Evolutionary conservation across 53 echinoderm and acorn worm genomes (phyloP), one percentile per base, ranked within the genome.

Genomic region (Echinarachnius parma): DNA sequence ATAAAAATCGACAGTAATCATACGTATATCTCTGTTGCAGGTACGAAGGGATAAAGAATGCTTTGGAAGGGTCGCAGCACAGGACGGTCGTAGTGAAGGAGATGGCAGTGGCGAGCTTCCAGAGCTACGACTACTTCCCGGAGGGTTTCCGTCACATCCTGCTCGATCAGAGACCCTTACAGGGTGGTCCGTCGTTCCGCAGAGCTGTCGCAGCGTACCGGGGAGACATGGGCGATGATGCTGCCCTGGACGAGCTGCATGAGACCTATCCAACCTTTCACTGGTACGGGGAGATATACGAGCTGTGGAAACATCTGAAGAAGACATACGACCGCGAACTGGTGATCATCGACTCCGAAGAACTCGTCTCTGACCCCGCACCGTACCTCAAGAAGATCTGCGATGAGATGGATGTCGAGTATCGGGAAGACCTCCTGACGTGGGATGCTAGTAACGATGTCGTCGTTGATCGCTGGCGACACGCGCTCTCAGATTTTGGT

Each of bases 281-380:
- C 53, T 68, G 68, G 68, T 68, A 14, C 15, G 68, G 68, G 7
- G 68, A 68, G 53, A 68, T 68, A 22, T 37, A 68, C 25, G 68
- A 50, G 21, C 34, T 68, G 21, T 68, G 68, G 68, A 49, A 68
- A 52, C 52, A 68, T 29, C 10, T 68, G 21, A n/a, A n/a, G n/a
- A n/a, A n/a, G n/a, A 19, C 20, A 9, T 3, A 3, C 8, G 37
- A 52, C 1, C 15, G 11, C 21, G 39, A 39, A 39, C 68, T 53
- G 24, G 21, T 68, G 68, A 34, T 68, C 68, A 68, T 68, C 33
- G 68, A 68, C 35, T 50, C 68, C 3, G 68, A 68, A 52, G 68
- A 68, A 22, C 34, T 68, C 50, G 3, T 68, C 35, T 32, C 50
- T 3, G 37, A 68, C 34, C 68, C 68, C 2, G 35, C 52, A 18